Base-by-base conservation (phyloP, 2,888 invertebrate genomes). In the Cryptocheilus praepositus region DNA sequence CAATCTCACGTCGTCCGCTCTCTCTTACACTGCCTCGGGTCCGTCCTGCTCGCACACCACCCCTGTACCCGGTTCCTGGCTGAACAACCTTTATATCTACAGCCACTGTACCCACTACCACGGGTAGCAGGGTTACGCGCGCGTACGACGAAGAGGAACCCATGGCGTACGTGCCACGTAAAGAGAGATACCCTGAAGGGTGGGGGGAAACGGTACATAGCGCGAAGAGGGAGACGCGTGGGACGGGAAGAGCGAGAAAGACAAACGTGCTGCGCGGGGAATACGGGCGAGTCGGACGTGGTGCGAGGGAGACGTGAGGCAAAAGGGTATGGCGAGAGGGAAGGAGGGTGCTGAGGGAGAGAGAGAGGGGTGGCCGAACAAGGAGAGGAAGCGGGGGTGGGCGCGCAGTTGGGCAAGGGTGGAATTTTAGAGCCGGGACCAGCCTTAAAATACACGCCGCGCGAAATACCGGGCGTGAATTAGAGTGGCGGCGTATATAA, bases 1-100 rank as follows among this genome's bases (percentile, higher is more conserved):
- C 49, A 49, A 18, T 16, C 49, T 49, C 49, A 19, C 49, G 8
- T 3, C 22, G 52, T 22, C 25, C 61, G 74, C 74, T 63, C 67
- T 70, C 67, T 65, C 71, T 61, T 60, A 64, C 63, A 69, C 65
- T 57, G 45, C 63, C 67, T 61, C 60, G 25, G n/a, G n/a, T n/a
- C 64, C 71, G 70, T 74, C 74, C 71, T 56, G 54, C 70, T 67
- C 58, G 28, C 61, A 61, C 64, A 65, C 36, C 65, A 56, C 67
- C 59, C n/a, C 49, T 46, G 60, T 76, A 36, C 36, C 36, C 36
- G 36, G 36, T 76, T 70, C 69, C 71, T 60, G 73, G 78, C 81
- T 81, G 83, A 83, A 86, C 85, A 85, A 85, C 85, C 86, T 87
- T 87, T 86, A 86, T 85, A 87, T 86, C 86, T 82, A 83, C 84